These are phyloP conservation scores for Dicycla oo DNA, from an alignment of 2,888 invertebrate species.

Conservation along the genomic window DNA sequence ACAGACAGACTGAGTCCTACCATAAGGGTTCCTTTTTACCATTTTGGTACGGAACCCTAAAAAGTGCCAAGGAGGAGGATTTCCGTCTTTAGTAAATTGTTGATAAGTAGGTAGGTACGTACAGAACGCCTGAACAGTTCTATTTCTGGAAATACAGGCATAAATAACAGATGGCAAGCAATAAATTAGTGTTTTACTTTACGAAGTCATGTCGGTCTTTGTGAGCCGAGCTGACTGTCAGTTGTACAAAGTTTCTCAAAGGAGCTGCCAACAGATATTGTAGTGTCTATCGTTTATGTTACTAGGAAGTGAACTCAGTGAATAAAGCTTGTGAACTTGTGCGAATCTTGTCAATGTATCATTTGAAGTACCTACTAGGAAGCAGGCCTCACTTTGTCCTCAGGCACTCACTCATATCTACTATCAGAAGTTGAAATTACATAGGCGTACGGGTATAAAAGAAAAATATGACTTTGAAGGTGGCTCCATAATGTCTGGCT, in stretches of 20 bases:
- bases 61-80: neutral
- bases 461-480: neutral
- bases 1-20: too few species aligned
- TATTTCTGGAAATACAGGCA: neutral
- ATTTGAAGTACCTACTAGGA: neutral
- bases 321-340: neutral
- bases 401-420: too few species aligned
- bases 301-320: neutral
- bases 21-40: too few species aligned
- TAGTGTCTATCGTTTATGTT: conserved; percentile 21
- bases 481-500: conserved; percentile 24
- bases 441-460: neutral
- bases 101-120: neutral
- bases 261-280: conserved; percentile 22
- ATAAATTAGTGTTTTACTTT: conserved; percentile 36
- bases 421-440: neutral
- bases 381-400: neutral
- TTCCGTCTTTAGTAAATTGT: neutral
- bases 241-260: conserved; percentile 30
- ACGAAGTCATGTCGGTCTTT: conserved; percentile 14
- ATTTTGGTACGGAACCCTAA: too few species aligned
- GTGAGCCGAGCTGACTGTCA: conserved; percentile 14
- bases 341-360: too few species aligned
- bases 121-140: neutral
- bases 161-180: conserved; percentile 12